These are phyloP conservation scores for Pogonomyrmex californicus DNA, from an alignment of 1,140 invertebrate genomes.

Conservation along the genomic window DNA sequence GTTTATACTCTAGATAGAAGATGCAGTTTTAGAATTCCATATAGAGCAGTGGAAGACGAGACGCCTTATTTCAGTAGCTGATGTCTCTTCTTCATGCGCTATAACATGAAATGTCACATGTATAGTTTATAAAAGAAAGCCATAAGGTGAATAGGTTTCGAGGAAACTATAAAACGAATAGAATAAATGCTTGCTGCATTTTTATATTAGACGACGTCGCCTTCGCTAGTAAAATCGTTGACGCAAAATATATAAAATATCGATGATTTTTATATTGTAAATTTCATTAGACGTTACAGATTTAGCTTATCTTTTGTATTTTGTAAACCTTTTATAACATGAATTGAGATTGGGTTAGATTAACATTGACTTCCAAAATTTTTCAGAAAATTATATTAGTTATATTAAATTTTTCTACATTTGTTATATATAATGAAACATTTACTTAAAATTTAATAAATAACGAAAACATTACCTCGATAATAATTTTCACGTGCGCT, in stretches of 20 bases:
- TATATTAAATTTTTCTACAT: background rate
- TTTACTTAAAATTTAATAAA: background rate
- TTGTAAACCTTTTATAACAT: background rate
- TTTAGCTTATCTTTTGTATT: background rate
- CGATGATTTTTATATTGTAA: constrained; percentile 9
- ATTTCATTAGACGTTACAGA: background rate
- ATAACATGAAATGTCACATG: constrained; percentile 9
- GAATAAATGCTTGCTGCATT: constrained; percentile 14
- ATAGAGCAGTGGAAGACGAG: background rate
- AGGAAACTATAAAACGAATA: constrained; percentile 21
- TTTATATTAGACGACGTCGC: constrained; percentile 22
- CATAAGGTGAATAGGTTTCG: background rate
- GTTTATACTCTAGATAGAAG: background rate
- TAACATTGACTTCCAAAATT: background rate
- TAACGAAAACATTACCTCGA: background rate
- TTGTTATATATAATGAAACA: background rate
- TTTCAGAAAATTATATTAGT: background rate
- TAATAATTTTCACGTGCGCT: background rate
- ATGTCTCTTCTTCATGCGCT: constrained; percentile 15
- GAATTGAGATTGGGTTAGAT: background rate
- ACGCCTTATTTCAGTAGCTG: background rate
- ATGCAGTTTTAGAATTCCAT: background rate
- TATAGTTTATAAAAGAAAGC: constrained; percentile 25
- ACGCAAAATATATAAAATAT: too few relatives aligned
- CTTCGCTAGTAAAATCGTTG: background rate